Percentiles rank a stretch among this genome's conserved stretches.
Conservation (phyloP, 64 coral and sea anemone species). For the Stichodactyla mertensii region DNA sequence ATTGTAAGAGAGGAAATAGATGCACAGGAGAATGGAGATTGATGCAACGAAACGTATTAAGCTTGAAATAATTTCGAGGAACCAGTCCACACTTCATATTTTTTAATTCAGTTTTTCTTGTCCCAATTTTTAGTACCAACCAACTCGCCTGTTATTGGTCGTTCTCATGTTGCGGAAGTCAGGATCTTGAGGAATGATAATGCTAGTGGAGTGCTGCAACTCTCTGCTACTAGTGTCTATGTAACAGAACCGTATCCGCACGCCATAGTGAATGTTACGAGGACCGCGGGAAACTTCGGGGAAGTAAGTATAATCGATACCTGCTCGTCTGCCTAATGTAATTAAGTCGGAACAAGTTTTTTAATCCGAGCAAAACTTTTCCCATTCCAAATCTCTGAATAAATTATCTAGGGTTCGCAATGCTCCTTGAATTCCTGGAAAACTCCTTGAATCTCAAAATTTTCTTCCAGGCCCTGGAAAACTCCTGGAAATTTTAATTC, state of each 20-base stretch:
- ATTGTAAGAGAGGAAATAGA: too few relatives aligned
- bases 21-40: too few relatives aligned
- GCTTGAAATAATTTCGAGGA: neutral
- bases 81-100: neutral
- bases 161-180: conserved; percentile 40
- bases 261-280: conserved; percentile 72
- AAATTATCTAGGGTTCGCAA: too few relatives aligned
- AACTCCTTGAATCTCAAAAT: too few relatives aligned
- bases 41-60: too few relatives aligned
- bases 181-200: conserved; percentile 81
- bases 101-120: neutral
- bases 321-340: too few relatives aligned
- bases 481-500: too few relatives aligned
- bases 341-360: too few relatives aligned
- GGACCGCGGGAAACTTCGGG: conserved; percentile 78
- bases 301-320: conserved; percentile 38
- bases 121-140: conserved; percentile 15
- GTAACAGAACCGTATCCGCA: conserved; percentile 64
- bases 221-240: conserved; percentile 62
- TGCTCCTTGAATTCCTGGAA: too few relatives aligned
- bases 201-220: conserved; percentile 79
- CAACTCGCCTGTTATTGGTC: conserved; percentile 74
- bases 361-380: too few relatives aligned
- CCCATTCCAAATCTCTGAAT: too few relatives aligned
- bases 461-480: too few relatives aligned